A percentile compares a stretch with the other conserved stretches of the same genome.
phyloP scores from a whole-genome alignment of 1,140 invertebrate species.

The Drosophila neocordata region DNA sequence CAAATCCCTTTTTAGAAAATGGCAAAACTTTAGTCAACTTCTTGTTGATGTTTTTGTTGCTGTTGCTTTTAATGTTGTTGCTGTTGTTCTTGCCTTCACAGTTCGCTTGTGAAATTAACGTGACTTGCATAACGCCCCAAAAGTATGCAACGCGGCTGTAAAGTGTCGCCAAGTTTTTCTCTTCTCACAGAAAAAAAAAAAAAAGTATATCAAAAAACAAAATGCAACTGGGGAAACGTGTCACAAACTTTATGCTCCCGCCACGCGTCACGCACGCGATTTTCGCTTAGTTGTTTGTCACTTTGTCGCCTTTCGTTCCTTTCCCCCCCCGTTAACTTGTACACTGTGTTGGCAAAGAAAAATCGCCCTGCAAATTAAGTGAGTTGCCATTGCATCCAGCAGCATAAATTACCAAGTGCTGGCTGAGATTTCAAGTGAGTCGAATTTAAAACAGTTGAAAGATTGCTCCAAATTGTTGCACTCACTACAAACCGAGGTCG shows the following conservation, averaged over 20 bases:
- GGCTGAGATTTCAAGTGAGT: slow-evolving; percentile 47
- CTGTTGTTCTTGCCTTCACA: slow-evolving; percentile 61
- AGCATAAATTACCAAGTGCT: slow-evolving; percentile 62
- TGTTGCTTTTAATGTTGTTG: slow-evolving; percentile 21
- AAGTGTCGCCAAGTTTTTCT: slow-evolving; percentile 71
- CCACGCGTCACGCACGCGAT: slow-evolving; percentile 79
- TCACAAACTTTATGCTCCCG: slow-evolving; percentile 77
- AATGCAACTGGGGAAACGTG: slow-evolving; percentile 78
- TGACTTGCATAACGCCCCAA: slow-evolving; percentile 74
- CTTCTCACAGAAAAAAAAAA: slow-evolving; percentile 19
- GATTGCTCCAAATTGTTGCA: slow-evolving; percentile 16
- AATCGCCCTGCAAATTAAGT: slow-evolving; percentile 71
- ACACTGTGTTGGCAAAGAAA: slow-evolving; percentile 54
- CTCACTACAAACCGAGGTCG: not conserved
- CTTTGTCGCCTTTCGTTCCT: slow-evolving; percentile 53
- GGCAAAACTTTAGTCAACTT: slow-evolving; percentile 51
- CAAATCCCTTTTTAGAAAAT: slow-evolving; percentile 58
- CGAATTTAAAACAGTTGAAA: slow-evolving; percentile 27
- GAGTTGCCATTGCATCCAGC: slow-evolving; percentile 53
- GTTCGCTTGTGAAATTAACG: slow-evolving; percentile 74
- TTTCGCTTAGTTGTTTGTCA: slow-evolving; percentile 80
- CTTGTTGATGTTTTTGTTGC: slow-evolving; percentile 9
- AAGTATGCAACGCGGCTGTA: slow-evolving; percentile 73
- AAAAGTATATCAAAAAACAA: slow-evolving; percentile 43
- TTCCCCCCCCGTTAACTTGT: not conserved